Base-by-base conservation (phyloP, 1,140 invertebrate species). In the Cydia strobilella region DNA sequence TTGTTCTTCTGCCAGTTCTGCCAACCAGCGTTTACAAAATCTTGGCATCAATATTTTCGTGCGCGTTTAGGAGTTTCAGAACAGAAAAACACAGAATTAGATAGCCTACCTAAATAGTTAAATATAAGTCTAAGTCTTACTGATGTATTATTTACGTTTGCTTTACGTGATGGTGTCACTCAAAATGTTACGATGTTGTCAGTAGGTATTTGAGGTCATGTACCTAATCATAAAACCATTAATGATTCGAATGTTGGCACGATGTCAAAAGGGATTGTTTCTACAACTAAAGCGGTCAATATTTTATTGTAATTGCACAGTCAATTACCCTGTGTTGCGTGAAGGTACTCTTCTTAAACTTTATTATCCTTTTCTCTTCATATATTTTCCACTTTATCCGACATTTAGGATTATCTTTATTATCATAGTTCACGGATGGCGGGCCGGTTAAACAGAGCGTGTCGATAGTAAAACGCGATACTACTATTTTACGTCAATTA, bases 401-500 rank as follows among this genome's bases (percentile, higher is more conserved):
- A 18, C 48, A 51, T 59, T 59, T 23, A n/a, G 18, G 54, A 59
- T 59, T 59, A 23, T 59, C 20, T 54, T n/a, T 7, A 54, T 54
- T 54, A 54, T 18, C 51, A 54, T 54, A 59, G 54, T 59, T 59
- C 54, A 59, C 20, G 54, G 54, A 59, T 59, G 54, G 20, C 54
- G 54, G n/a, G 63, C 63, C 15, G 1, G 6, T 2, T 13, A 31
- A n/a, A 3, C 65, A 69, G 65, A 42, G 27, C 65, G 65, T 35
- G 65, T 35, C 65, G 13, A 59, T 59, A 69, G 27, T 42, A 69
- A 25, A 66, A 35, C 65, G 31, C 27, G n/a, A 69, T 69, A 35
- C 25, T 69, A 69, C 65, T 69, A 69, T 69, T 69, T 69, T 12
- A 69, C 31, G 31, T 35, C 65, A 69, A 35, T 69, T 69, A 69